Evolutionary conservation across 1,140 invertebrate species (phyloP), one percentile per base, ranked within the genome.

Genomic region (Vollenhovia emeryi): DNA sequence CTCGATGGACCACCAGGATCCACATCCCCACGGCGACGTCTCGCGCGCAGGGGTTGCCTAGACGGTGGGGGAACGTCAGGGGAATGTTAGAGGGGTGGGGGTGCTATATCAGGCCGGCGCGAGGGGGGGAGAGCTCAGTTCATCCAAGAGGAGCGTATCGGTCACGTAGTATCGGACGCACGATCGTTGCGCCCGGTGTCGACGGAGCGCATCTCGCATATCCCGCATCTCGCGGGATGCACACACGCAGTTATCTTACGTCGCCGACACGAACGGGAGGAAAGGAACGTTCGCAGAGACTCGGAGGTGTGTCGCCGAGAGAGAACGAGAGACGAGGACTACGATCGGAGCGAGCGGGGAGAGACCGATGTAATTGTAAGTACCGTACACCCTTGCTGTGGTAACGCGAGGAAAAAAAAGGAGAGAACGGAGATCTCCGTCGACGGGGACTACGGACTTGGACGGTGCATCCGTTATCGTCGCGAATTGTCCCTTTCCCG

Each of bases 41-140:
- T 84, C 69, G 43, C 90, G 79, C 83, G 83, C 87, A 91, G 90
- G 90, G 91, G 92, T 91, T 91, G 89, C 68, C 48, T 11, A 60
- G 30, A 33, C 83, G 83, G 92, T 92, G 92, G 93, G 66, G 92
- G 89, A 87, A 50, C 57, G n/a, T 85, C 75, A 91, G 89, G 92
- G 91, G 91, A 91, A 92, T 82, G 57, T 80, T 79, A 86, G 88
- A 94, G 93, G 93, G 93, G 94, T 94, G 94, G 94, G 94, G 94
- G 94, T 88, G 91, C 92, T 95, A 95, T 95, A 95, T 92, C 92
- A 93, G 76, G 57, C 84, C 78, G 86, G 64, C 85, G 92, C 92
- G 91, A 94, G 94, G 93, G 93, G 94, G 94, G 94, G 94, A 95
- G 91, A 94, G 92, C 89, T 94, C 94, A 95, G 94, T 95, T 94